These are phyloP conservation scores for Epizoanthus rinbou DNA, from an alignment of 92 coral and sea anemone genomes.

Conservation along the genomic window DNA sequence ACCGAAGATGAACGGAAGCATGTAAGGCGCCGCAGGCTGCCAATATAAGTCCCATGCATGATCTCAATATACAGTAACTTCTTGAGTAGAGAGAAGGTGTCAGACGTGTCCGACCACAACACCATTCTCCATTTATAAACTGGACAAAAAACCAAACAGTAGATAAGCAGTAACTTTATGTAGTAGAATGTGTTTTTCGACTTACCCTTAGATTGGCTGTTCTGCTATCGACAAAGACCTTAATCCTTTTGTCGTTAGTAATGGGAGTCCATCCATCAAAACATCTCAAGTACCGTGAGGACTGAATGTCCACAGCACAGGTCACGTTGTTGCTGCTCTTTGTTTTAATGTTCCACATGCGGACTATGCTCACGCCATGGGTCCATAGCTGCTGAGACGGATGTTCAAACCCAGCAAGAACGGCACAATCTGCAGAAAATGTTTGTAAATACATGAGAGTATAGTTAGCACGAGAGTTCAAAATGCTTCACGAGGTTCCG, in stretches of 20 bases:
- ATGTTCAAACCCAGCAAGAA: constrained; percentile 28
- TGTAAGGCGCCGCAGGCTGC: no score
- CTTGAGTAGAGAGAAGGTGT: no score
- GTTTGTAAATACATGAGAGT: not conserved
- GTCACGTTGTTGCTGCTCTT: not conserved
- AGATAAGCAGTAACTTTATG: not conserved
- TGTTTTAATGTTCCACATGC: constrained; percentile 23
- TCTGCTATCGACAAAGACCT: constrained; percentile 21
- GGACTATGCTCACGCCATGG: not conserved
- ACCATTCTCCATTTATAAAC: not conserved
- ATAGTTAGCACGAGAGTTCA: no score
- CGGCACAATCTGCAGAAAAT: constrained; percentile 29
- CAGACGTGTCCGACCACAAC: not conserved
- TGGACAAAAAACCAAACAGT: not conserved
- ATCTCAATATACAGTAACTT: no score
- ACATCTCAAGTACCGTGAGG: constrained; percentile 13
- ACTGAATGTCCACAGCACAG: constrained; percentile 14
- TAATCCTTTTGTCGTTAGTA: constrained; percentile 11
- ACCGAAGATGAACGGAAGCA: no score
- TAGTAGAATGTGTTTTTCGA: not conserved
- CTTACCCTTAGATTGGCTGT: constrained; percentile 40
- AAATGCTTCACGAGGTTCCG: no score
- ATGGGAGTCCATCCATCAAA: constrained; percentile 32
- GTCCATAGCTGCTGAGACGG: constrained; percentile 23
- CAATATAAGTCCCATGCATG: no score